Evolutionary conservation across 2,113 vertebrate genomes (phyloP).

Genomic region (Paradoxurus hermaphroditus): DNA sequence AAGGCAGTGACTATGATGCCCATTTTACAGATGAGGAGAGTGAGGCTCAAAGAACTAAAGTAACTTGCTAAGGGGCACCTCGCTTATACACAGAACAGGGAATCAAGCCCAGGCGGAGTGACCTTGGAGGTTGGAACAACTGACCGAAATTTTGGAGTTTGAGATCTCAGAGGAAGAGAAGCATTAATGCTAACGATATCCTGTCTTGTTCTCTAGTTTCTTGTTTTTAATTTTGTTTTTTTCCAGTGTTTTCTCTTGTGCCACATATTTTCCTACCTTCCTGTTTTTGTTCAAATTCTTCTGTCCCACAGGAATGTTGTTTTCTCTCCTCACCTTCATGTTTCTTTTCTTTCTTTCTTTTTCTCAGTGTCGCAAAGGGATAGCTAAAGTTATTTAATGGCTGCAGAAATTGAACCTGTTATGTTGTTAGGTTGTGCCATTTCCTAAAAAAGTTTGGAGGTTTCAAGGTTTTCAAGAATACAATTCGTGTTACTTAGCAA

Average conservation of each 20-base stretch:
- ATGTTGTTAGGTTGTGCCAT: neutral
- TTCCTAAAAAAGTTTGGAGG: neutral
- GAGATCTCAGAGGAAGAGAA: neutral
- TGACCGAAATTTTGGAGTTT: neutral
- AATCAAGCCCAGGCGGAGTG: neutral
- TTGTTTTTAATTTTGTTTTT: neutral
- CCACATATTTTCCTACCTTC: neutral
- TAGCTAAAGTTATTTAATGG: neutral
- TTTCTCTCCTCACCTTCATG: neutral
- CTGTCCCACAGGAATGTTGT: neutral
- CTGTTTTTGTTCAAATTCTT: constrained; percentile 28
- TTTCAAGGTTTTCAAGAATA: neutral
- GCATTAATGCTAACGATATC: neutral
- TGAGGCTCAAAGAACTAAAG: neutral
- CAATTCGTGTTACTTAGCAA: neutral
- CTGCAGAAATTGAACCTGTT: neutral
- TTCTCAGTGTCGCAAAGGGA: neutral
- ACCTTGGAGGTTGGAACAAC: neutral
- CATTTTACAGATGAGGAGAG: neutral
- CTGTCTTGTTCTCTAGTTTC: neutral
- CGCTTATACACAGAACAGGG: neutral
- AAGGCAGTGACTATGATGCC: neutral
- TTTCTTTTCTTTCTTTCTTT: neutral
- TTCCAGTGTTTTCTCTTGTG: neutral
- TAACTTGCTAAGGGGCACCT: neutral